phyloP scores from a whole-genome alignment of 2,888 invertebrate species.

The Eilema griseolum region DNA sequence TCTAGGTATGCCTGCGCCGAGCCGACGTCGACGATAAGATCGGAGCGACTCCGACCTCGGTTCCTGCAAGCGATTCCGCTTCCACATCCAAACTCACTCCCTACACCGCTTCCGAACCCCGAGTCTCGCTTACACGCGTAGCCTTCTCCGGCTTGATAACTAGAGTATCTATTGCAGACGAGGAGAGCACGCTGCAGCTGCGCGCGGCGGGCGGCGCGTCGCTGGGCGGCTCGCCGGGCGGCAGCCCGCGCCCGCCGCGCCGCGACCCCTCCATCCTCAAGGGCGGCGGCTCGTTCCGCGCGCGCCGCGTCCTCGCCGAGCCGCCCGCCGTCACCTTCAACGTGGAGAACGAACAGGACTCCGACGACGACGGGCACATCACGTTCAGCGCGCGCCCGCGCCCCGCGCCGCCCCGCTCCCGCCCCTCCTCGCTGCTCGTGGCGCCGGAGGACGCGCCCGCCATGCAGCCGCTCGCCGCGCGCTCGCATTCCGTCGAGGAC shows the following conservation, averaged over 20 bases:
- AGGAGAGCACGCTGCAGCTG: slow-evolving; percentile 72
- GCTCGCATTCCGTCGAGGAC: slow-evolving; percentile 80
- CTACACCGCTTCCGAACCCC: slow-evolving; percentile 31
- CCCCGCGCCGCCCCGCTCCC: slow-evolving; percentile 57
- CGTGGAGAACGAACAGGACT: slow-evolving; percentile 80
- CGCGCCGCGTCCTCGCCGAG: slow-evolving; percentile 60
- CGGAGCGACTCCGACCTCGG: slow-evolving; percentile 11
- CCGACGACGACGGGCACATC: slow-evolving; percentile 79
- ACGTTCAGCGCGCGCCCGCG: slow-evolving; percentile 75
- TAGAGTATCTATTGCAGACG: slow-evolving; percentile 71
- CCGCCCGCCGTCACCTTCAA: slow-evolving; percentile 82
- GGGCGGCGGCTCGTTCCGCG: slow-evolving; percentile 65
- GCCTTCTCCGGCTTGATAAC: slow-evolving; percentile 45
- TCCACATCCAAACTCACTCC: slow-evolving; percentile 24
- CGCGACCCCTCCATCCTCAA: slow-evolving; percentile 74
- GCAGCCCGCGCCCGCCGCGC: slow-evolving; percentile 63
- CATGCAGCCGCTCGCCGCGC: slow-evolving; percentile 52
- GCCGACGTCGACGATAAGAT: slow-evolving; percentile 30
- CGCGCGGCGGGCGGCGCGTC: slow-evolving; percentile 55
- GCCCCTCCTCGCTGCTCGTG: slow-evolving; percentile 71
- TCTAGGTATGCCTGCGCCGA: slow-evolving; percentile 37
- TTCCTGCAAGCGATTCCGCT: slow-evolving; percentile 12
- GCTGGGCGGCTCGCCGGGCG: slow-evolving; percentile 56
- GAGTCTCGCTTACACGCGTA: slow-evolving; percentile 16
- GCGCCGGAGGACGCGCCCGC: slow-evolving; percentile 59